These are phyloP conservation scores for Simalia tracyae DNA, from an alignment of 2,797 vertebrate species.

Conservation along the genomic window DNA sequence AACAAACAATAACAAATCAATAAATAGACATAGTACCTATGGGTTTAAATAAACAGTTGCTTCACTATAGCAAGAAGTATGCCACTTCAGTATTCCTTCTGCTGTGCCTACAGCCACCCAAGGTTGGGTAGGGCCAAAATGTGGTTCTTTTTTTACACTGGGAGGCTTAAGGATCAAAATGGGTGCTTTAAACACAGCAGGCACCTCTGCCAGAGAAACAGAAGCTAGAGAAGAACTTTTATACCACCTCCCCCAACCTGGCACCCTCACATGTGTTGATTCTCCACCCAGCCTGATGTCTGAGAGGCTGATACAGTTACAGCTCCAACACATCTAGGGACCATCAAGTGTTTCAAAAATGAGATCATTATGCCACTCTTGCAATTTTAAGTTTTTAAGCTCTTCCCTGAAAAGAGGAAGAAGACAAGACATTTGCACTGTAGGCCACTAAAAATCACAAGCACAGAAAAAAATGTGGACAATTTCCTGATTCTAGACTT, in stretches of 20 bases:
- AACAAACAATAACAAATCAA: constrained; percentile 63
- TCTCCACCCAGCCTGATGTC: too few species aligned
- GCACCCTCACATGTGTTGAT: too few species aligned
- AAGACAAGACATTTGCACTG: not conserved
- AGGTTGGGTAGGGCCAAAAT: not conserved
- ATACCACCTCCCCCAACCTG: too few species aligned
- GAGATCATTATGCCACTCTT: not conserved
- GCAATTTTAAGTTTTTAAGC: not conserved
- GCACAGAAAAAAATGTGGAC: not conserved
- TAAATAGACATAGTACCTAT: not conserved
- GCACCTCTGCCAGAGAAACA: too few species aligned
- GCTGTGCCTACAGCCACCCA: not conserved
- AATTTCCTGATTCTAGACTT: not conserved
- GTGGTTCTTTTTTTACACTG: not conserved
- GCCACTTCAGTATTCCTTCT: not conserved
- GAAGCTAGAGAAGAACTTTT: too few species aligned
- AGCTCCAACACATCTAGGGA: too few species aligned
- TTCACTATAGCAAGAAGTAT: not conserved
- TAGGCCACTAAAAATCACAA: not conserved
- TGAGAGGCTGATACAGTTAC: too few species aligned
- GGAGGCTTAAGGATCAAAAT: not conserved
- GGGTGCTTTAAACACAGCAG: not conserved
- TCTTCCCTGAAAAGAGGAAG: not conserved
- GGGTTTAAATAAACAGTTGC: constrained; percentile 6
- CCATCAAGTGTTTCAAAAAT: not conserved